Percentiles rank a stretch among this genome's conserved stretches.
Evolutionary conservation across 2,888 invertebrate species (phyloP).

Genomic region (Morpho helenor): DNA sequence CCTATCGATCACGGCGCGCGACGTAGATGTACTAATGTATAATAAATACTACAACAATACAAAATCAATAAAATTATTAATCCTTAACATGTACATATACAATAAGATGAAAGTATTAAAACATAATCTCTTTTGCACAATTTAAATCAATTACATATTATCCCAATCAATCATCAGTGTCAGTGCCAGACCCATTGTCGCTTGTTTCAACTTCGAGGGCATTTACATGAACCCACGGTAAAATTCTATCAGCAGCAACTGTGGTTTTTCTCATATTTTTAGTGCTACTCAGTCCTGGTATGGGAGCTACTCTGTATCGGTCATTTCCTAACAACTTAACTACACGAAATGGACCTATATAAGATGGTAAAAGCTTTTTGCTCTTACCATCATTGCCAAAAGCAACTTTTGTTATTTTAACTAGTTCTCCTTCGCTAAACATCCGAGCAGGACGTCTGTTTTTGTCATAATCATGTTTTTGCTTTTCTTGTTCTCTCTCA

Average conservation of each 20-base stretch:
- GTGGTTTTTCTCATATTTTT: slow-evolving; percentile 5
- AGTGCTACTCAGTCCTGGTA: slow-evolving; percentile 4
- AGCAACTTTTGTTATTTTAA: neutral
- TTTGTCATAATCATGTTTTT: neutral
- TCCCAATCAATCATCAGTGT: too few species aligned
- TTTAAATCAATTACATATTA: too few species aligned
- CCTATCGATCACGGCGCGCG: too few species aligned
- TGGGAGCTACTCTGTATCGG: slow-evolving; percentile 11
- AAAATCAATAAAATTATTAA: too few species aligned
- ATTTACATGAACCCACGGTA: slow-evolving; percentile 14
- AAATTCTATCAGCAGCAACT: slow-evolving; percentile 1
- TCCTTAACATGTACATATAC: too few species aligned
- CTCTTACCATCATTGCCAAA: slow-evolving; percentile 14
- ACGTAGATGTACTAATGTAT: too few species aligned
- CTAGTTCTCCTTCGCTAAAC: neutral
- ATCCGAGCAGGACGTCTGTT: neutral
- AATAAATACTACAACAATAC: too few species aligned
- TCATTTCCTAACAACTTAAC: slow-evolving; percentile 13
- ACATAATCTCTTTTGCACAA: too few species aligned
- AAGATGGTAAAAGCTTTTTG: neutral
- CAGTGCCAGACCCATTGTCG: too few species aligned
- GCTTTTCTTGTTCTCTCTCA: neutral
- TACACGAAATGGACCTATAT: slow-evolving; percentile 11
- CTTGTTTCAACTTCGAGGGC: neutral
- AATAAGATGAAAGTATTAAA: too few species aligned